Evolutionary conservation across 2,888 invertebrate genomes (phyloP), one percentile per base, ranked within the genome.

Genomic region (Matsumyia berberina): DNA sequence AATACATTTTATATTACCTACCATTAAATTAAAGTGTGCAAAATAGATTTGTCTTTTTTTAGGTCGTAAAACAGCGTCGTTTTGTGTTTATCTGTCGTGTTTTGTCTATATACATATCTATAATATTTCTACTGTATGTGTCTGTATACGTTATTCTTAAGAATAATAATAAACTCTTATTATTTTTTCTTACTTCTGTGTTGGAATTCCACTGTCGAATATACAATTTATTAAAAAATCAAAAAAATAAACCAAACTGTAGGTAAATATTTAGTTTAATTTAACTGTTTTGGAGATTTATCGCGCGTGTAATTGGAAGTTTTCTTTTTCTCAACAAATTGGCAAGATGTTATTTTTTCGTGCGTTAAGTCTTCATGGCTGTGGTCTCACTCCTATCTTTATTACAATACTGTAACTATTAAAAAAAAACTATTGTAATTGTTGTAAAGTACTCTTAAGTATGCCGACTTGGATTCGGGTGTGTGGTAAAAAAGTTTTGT

Each of bases 1-100:
- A 44, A 31, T 35, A 24, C 6, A 60, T 44, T 60, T n/a, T 39
- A 42, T 51, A 62, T 37, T 66, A 39, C 35, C 37, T 66, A 39
- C 35, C 37, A 39, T 64, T 55, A 53, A 70, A 55, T 80, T 46
- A 80, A 85, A 80, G 85, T 85, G 85, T 85, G 80, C 85, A 69
- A 80, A n/a, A 80, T 85, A 85, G 79, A 85, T 76, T 70, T 85
- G 74, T 80, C 80, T 64, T 76, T 74, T 79, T 77, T 69, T 81
- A 81, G 86, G 86, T 81, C 81, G 76, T 86, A 81, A 86, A 66
- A 77, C 66, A 76, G 62, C 85, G 81, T 86, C 86, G 72, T 81
- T 86, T 85, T 86, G 86, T 86, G 86, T 86, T 83, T 86, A 81
- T 86, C 81, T 86, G 81, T 81, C 86, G 81, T 81, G 64, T 72